These are phyloP conservation scores for Lissocephala sabroskyi DNA, from an alignment of 2,888 invertebrate genomes.

Conservation along the genomic window DNA sequence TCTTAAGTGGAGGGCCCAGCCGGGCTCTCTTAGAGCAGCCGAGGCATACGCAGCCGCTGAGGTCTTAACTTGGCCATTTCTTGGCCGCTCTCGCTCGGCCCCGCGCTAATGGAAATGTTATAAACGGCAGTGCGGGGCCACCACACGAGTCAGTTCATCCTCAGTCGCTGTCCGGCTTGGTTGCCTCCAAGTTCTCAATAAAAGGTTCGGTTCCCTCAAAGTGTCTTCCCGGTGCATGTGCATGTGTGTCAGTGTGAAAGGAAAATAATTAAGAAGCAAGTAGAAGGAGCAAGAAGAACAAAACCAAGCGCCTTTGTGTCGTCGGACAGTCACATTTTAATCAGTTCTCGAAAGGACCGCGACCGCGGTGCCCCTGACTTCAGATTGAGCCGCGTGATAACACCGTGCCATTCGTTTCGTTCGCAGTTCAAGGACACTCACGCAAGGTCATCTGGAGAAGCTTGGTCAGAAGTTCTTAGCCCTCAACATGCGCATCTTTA, in stretches of 20 bases:
- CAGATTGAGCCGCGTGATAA: slow-evolving; percentile 23
- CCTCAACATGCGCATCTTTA: slow-evolving; percentile 38
- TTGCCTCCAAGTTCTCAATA: slow-evolving; percentile 25
- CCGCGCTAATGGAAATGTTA: slow-evolving; percentile 68
- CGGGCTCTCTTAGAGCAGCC: slow-evolving; percentile 8
- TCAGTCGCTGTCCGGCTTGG: slow-evolving; percentile 67
- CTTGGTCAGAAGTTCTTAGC: not conserved
- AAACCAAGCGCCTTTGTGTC: no score
- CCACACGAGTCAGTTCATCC: slow-evolving; percentile 70
- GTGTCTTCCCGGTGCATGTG: slow-evolving; percentile 25
- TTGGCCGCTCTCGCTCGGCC: slow-evolving; percentile 24
- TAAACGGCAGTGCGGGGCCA: slow-evolving; percentile 64
- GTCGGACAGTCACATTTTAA: no score
- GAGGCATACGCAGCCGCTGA: slow-evolving; percentile 2
- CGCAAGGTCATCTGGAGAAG: not conserved
- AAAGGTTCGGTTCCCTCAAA: not conserved
- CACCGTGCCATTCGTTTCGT: slow-evolving; percentile 35
- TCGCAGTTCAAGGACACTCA: slow-evolving; percentile 51
- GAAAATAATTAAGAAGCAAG: no score
- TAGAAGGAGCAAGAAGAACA: no score
- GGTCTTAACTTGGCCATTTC: slow-evolving; percentile 50
- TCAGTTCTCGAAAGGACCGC: no score
- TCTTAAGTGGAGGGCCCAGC: slow-evolving; percentile 18
- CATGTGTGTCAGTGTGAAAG: slow-evolving; percentile 11
- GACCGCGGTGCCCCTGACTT: not conserved